Conservation (phyloP, 2,797 vertebrate species). For the Garrulus glandarius region DNA sequence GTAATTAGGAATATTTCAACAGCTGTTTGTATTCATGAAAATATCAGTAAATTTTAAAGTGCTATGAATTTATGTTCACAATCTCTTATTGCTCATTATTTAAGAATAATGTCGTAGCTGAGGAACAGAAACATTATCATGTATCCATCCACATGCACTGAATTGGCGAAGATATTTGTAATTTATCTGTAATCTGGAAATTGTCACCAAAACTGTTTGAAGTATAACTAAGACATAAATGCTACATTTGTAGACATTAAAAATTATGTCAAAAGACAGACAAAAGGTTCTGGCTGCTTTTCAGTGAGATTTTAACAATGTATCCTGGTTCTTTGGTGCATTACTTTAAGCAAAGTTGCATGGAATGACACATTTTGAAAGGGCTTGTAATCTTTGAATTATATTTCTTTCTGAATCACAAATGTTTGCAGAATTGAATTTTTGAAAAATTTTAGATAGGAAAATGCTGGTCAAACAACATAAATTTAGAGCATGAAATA, state of each 20-base stretch:
- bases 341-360: neutral
- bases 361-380: neutral
- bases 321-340: neutral
- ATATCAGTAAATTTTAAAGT: neutral
- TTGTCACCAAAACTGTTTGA: neutral
- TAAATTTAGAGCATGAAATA: neutral
- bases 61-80: neutral
- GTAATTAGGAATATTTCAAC: slow-evolving; percentile 18
- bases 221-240: neutral
- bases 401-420: neutral
- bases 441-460: neutral
- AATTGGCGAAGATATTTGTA: neutral
- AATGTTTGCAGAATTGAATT: neutral
- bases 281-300: neutral
- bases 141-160: neutral
- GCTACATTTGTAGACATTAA: neutral
- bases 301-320: neutral
- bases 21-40: neutral
- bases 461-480: neutral
- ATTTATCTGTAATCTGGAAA: neutral
- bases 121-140: neutral
- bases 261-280: neutral
- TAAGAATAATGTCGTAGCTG: neutral
- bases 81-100: neutral
- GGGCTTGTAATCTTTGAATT: neutral